Percentiles rank a stretch among this genome's conserved stretches.
These are phyloP conservation scores for Peromyscus melanophrys DNA, from an alignment of 2,797 vertebrate species.

Conservation along the genomic window DNA sequence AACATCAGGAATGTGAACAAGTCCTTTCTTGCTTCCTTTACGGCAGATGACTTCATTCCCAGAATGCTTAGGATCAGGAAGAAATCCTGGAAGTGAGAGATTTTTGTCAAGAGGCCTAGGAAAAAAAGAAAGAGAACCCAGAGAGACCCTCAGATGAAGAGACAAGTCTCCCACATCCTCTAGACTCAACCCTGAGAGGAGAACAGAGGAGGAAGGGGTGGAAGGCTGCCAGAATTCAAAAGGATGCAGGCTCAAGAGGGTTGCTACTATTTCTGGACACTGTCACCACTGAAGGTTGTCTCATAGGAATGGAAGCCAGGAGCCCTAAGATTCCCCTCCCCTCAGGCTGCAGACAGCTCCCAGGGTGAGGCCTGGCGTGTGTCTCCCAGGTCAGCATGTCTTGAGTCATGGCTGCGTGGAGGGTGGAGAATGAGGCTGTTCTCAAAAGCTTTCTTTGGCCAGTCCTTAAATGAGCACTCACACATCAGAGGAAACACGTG, in stretches of 20 bases:
- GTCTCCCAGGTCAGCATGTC: not conserved
- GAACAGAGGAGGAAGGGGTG: not conserved
- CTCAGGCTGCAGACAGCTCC: no score
- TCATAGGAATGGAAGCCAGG: not conserved
- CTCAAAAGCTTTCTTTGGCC: not conserved
- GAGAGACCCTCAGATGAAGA: not conserved
- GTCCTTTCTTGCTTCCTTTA: constrained; percentile 9
- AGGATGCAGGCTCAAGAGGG: not conserved
- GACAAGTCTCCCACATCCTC: not conserved
- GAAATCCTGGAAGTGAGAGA: not conserved
- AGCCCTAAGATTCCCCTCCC: no score
- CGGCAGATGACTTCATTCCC: not conserved
- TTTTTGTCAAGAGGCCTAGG: not conserved
- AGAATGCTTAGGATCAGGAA: not conserved
- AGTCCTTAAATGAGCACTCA: not conserved
- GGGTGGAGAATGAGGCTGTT: not conserved
- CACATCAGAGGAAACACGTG: not conserved
- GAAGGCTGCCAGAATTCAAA: not conserved
- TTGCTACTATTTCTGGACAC: not conserved
- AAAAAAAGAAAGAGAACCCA: not conserved
- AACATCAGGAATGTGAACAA: constrained; percentile 6
- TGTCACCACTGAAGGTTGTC: not conserved
- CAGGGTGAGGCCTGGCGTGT: not conserved
- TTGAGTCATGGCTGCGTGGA: not conserved
- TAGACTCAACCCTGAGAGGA: not conserved